A percentile compares a stretch with the other conserved stretches of the same genome.
phyloP scores from a whole-genome alignment of 2,113 vertebrate species.

The Spermophilus dauricus region DNA sequence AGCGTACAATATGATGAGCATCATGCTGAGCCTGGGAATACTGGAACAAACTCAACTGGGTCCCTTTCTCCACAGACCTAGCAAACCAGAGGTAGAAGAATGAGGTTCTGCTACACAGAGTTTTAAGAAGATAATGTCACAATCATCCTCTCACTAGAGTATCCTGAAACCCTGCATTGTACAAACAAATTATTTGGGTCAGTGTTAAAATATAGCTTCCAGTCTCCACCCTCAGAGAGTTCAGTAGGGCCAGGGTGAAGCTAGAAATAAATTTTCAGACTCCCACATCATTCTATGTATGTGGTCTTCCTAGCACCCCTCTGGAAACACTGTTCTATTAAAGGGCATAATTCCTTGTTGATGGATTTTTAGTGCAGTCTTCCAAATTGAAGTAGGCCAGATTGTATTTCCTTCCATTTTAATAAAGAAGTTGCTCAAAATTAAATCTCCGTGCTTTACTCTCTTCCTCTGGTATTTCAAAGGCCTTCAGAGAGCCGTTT shows the following conservation, averaged over 20 bases:
- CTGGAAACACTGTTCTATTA: not conserved
- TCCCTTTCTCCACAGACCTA: not conserved
- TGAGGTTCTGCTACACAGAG: not conserved
- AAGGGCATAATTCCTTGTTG: not conserved
- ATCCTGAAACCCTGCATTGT: not conserved
- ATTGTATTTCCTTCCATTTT: slow-evolving; percentile 78
- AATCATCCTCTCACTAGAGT: not conserved
- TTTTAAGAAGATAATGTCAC: not conserved
- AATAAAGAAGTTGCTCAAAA: slow-evolving; percentile 80
- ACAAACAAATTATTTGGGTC: not conserved
- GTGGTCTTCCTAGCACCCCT: not conserved
- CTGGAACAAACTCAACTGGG: not conserved
- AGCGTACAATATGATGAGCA: not conserved
- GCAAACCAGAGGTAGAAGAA: not conserved
- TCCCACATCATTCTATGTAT: not conserved
- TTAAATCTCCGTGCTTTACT: slow-evolving; percentile 74
- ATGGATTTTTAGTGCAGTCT: slow-evolving; percentile 23
- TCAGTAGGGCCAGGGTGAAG: not conserved
- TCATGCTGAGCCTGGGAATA: not conserved
- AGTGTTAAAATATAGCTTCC: not conserved
- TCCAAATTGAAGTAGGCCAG: slow-evolving; percentile 61
- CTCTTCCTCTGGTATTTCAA: slow-evolving; percentile 75
- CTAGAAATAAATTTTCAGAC: not conserved
- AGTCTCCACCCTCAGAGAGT: not conserved
- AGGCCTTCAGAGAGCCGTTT: slow-evolving; percentile 72